Percentiles rank a stretch among this genome's conserved stretches.
Conservation (phyloP, 2,113 vertebrate genomes). For the Perca flavescens region DNA sequence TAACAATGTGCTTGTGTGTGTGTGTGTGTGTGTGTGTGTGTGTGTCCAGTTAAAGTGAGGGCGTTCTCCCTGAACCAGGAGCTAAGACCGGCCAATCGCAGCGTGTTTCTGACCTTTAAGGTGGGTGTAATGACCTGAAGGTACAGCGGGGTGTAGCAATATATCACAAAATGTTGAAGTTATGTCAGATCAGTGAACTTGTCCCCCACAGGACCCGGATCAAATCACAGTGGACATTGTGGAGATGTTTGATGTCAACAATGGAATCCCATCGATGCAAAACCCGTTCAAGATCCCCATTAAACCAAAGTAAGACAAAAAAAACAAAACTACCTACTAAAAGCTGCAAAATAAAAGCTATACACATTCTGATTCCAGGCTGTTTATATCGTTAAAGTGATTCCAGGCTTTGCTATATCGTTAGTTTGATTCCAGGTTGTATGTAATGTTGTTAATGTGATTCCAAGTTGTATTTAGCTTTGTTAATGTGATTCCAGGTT, state of each 20-base stretch:
- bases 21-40: conserved; percentile 28
- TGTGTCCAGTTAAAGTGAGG: conserved; percentile 75
- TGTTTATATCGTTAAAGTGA: background rate
- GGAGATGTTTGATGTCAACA: conserved; percentile 89
- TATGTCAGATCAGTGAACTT: background rate
- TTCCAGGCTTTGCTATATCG: background rate
- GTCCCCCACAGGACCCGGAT: conserved; percentile 88
- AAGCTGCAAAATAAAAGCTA: too few relatives aligned
- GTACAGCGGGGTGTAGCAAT: background rate
- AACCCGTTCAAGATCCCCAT: conserved; percentile 93
- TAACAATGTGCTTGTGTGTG: background rate
- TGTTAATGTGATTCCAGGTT: conserved; percentile 75
- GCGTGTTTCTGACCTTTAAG: conserved; percentile 88
- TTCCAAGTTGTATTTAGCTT: background rate
- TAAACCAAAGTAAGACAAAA: conserved; percentile 89
- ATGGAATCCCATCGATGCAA: conserved; percentile 91
- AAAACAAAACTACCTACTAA: too few relatives aligned
- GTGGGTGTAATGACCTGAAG: conserved; percentile 74
- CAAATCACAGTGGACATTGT: conserved; percentile 86
- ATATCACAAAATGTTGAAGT: background rate
- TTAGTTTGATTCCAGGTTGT: background rate
- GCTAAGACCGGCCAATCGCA: conserved; percentile 86
- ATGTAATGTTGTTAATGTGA: background rate
- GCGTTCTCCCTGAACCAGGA: conserved; percentile 93
- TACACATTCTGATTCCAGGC: background rate